Evolutionary conservation across 2,888 invertebrate genomes (phyloP).

Genomic region (Nymphalis c-album): DNA sequence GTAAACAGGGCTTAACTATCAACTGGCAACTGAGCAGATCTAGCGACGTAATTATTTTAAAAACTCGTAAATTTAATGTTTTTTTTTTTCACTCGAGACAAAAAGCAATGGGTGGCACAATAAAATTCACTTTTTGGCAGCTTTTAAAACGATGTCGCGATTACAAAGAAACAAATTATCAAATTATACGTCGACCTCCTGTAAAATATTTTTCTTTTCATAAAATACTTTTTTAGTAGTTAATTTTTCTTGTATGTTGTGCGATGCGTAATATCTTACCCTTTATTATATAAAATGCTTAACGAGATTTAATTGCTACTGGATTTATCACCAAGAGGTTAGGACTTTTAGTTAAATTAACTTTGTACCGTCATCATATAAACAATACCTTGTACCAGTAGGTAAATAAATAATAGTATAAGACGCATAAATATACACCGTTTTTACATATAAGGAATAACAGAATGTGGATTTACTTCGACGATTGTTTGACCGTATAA

Average conservation of each 20-base stretch:
- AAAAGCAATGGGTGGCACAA: slow-evolving; percentile 28
- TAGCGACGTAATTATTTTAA: slow-evolving; percentile 50
- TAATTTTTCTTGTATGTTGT: neutral
- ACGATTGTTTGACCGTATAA: too few relatives aligned
- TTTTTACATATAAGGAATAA: too few relatives aligned
- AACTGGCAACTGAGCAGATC: slow-evolving; percentile 64
- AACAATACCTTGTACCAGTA: too few relatives aligned
- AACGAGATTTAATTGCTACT: too few relatives aligned
- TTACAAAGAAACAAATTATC: slow-evolving; percentile 53
- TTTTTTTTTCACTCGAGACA: slow-evolving; percentile 18
- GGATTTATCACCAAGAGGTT: too few relatives aligned
- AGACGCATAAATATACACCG: too few relatives aligned
- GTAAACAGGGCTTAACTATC: slow-evolving; percentile 41
- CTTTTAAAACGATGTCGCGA: slow-evolving; percentile 45
- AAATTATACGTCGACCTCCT: slow-evolving; percentile 52
- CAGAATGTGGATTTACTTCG: too few relatives aligned
- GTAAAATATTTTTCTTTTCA: slow-evolving; percentile 43
- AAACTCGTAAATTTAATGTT: slow-evolving; percentile 49
- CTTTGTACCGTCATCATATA: too few relatives aligned
- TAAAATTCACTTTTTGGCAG: slow-evolving; percentile 46
- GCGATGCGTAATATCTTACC: too few relatives aligned
- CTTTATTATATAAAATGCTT: too few relatives aligned
- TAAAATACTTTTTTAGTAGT: slow-evolving; percentile 27
- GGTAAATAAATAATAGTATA: too few relatives aligned
- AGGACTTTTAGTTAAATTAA: too few relatives aligned